A percentile compares a stretch with the other conserved stretches of the same genome.
Evolutionary conservation across 2,888 invertebrate species (phyloP).

Genomic region (Leucozona laternaria): DNA sequence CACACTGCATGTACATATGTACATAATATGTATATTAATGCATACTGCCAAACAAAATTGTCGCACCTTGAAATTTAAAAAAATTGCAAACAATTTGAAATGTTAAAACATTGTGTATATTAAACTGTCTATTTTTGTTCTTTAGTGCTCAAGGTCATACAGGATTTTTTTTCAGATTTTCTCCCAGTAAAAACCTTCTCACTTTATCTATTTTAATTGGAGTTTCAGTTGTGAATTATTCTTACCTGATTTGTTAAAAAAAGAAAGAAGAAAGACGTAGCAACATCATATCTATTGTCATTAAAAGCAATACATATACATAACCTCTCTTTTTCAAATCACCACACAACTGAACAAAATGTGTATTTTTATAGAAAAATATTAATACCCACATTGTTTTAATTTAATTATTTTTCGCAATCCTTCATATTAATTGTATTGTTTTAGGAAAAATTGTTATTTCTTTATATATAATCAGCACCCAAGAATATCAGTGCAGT

Average conservation of each 20-base stretch:
- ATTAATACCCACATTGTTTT: background rate
- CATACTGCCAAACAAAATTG: background rate
- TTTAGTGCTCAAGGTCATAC: conserved; percentile 7
- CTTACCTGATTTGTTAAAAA: background rate
- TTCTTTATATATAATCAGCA: background rate
- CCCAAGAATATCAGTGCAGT: background rate
- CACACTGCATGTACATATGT: background rate
- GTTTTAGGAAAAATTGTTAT: background rate
- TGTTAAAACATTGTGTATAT: background rate
- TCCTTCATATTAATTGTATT: background rate
- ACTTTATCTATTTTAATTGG: background rate
- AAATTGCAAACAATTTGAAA: background rate
- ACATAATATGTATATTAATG: too few species aligned
- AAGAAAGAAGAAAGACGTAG: too few species aligned
- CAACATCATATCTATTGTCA: background rate
- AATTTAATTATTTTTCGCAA: too few species aligned
- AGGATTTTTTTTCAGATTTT: too few species aligned
- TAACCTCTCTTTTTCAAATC: background rate
- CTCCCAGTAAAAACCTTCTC: background rate
- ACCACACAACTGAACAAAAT: background rate
- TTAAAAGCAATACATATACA: background rate
- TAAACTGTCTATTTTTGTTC: background rate
- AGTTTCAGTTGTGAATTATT: background rate
- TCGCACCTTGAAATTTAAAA: background rate
- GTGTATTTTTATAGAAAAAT: background rate